Percentiles rank a stretch among this genome's conserved stretches.
phyloP scores from a whole-genome alignment of 30 jellyfish, hydroid and myxozoan genomes.

The Aurelia sp. region DNA sequence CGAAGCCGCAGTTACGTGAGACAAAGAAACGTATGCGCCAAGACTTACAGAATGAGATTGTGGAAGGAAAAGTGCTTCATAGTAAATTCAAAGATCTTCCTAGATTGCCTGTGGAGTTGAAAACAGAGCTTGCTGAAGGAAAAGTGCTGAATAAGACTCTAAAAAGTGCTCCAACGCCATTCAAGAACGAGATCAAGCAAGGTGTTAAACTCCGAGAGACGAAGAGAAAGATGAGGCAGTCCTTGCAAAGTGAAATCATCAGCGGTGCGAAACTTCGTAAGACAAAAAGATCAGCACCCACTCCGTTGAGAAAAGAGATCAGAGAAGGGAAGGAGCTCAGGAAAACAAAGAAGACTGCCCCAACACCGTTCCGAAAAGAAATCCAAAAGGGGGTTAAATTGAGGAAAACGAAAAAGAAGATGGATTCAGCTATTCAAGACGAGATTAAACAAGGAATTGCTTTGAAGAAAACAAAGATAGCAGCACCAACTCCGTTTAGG shows the following conservation, averaged over 20 bases:
- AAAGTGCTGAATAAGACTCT: slow-evolving; percentile 7
- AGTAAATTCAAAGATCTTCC: slow-evolving; percentile 22
- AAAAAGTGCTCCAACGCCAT: slow-evolving; percentile 36
- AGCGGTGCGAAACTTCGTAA: slow-evolving; percentile 12
- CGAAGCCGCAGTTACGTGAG: slow-evolving; percentile 42
- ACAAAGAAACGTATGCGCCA: slow-evolving; percentile 44
- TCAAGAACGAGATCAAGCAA: slow-evolving; percentile 37
- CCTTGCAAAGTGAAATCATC: slow-evolving; percentile 38
- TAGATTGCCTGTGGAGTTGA: slow-evolving; percentile 25
- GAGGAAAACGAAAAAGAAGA: slow-evolving; percentile 60
- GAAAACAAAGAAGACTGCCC: slow-evolving; percentile 60
- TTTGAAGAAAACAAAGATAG: slow-evolving; percentile 48
- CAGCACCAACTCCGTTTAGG: slow-evolving; percentile 85
- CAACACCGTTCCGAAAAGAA: slow-evolving; percentile 84
- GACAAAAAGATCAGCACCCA: slow-evolving; percentile 49
- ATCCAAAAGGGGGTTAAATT: slow-evolving; percentile 59
- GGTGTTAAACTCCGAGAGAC: slow-evolving; percentile 49
- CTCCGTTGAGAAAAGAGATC: slow-evolving; percentile 68
- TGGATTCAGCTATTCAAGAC: slow-evolving; percentile 20
- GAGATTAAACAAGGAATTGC: slow-evolving; percentile 42
- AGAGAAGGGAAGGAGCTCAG: slow-evolving; percentile 30
- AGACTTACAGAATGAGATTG: slow-evolving; percentile 48
- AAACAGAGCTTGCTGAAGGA: slow-evolving; percentile 19
- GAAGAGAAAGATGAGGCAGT: slow-evolving; percentile 52
- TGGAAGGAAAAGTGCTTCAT: slow-evolving; percentile 33